phyloP scores from a whole-genome alignment of 2,797 vertebrate genomes.

The Dermochelys coriacea region DNA sequence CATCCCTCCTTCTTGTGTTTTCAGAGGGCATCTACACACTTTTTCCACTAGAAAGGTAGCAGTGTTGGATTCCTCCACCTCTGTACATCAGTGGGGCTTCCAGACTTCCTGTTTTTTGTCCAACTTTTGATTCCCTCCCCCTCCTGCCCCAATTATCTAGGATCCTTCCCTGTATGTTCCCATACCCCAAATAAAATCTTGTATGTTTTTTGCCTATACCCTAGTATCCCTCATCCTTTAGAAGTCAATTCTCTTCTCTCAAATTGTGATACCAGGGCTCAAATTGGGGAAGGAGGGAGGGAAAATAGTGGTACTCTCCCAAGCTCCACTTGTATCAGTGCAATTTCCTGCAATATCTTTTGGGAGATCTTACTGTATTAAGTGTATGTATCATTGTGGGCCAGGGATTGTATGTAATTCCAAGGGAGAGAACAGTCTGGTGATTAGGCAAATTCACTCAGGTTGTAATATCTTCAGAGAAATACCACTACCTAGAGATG shows the following conservation, averaged over 20 bases:
- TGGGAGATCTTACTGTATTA: background rate
- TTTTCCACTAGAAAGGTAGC: no score
- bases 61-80: no score
- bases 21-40: no score
- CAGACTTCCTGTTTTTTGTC: no score
- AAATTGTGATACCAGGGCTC: no score
- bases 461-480: background rate
- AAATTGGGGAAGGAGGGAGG: background rate
- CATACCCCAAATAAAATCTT: background rate
- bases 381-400: background rate
- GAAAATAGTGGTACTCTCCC: background rate
- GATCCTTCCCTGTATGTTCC: background rate
- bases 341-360: background rate
- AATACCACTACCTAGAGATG: background rate
- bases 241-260: no score
- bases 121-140: no score
- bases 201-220: background rate
- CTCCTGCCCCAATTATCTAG: background rate
- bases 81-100: no score
- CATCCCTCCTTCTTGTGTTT: no score
- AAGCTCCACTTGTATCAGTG: background rate
- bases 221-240: no score
- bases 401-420: background rate
- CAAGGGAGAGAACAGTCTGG: background rate
- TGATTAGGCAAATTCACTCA: background rate